Evolutionary conservation across 2,888 invertebrate species (phyloP), one percentile per base, ranked within the genome.

Genomic region (Eupithecia exiguata): DNA sequence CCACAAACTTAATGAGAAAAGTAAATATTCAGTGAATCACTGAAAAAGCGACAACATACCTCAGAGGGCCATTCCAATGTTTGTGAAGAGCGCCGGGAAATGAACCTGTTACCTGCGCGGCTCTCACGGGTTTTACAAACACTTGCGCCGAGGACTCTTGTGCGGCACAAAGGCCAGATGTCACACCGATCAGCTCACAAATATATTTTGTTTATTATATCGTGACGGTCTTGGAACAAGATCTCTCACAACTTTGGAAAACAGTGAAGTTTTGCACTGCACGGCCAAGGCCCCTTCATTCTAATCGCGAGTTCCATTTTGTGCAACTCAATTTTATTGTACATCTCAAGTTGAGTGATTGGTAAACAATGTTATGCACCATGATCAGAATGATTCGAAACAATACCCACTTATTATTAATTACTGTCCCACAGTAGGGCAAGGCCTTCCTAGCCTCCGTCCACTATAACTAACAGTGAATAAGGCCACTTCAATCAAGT

Each of bases 51-150:
- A 62, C 58, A 58, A 58, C 58, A 58, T 25, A 58, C 58, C 53
- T 53, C 62, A 35, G 62, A 62, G 62, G 35, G 35, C 62, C 62
- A 62, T 62, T 62, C 62, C 62, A 35, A 62, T 62, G 76, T 77
- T 79, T 79, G 78, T 76, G 69, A 83, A 84, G 83, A 83, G 82
- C 49, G 49, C 80, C 74, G 76, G 81, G 81, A 76, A 79, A 79
- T 80, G 84, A 82, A 84, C 82, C 84, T 87, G 86, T 85, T 86
- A 86, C 81, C 80, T 81, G 74, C 67, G 76, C 80, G 83, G 78
- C 85, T 83, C 87, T 86, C 81, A 77, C 81, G 83, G 82, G 86
- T 83, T 83, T 80, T 82, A 82, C 84, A 86, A 87, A 87, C 87
- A 87, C 87, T 87, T 71, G 78, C 77, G 80, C 79, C 80, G 82